Evolutionary conservation across 1,140 invertebrate genomes (phyloP), one percentile per base, ranked within the genome.

Genomic region (Rhagoletis pomonella): DNA sequence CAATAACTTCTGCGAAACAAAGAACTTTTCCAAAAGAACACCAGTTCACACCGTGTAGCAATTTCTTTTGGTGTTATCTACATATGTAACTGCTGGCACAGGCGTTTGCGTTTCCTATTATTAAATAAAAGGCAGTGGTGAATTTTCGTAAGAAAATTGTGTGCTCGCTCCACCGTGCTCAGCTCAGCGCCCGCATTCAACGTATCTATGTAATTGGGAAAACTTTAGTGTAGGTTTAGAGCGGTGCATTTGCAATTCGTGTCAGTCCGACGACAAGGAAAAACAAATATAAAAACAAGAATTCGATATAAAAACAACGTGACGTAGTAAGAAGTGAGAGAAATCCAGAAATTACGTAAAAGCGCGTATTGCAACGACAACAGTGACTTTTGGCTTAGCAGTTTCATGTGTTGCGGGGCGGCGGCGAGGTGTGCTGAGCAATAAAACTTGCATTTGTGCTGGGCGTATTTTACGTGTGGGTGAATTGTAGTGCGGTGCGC

Each of bases 311-410:
- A 73, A 73, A 73, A 73, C 42, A 73, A 73, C 39, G 73, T 81
- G 73, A 81, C 73, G 73, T 81, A 81, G 44, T 81, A 81, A 81
- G 47, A 55, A 55, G 73, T 81, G 73, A 81, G 73, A 81, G 73
- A 81, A 81, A 55, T 81, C 47, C 73, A 81, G 73, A 81, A 81
- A 81, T 81, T 81, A 81, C 73, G 44, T 81, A 81, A 81, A 81
- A 81, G 47, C 73, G 73, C 73, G 73, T 81, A n/a, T 81, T 81
- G 73, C 73, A 81, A 81, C 73, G 73, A 55, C 73, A 81, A 81
- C 73, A 81, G 73, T 81, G 47, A 55, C 73, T 81, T 81, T 81
- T 81, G 19, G 19, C 47, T 55, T 14, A 81, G 3, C 73, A 19
- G 19, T 50, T 81, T 55, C 17, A 17, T 19, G n/a, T 29, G 73